These are phyloP conservation scores for Odobenus rosmarus DNA, from an alignment of 2,113 vertebrate genomes.

Conservation along the genomic window DNA sequence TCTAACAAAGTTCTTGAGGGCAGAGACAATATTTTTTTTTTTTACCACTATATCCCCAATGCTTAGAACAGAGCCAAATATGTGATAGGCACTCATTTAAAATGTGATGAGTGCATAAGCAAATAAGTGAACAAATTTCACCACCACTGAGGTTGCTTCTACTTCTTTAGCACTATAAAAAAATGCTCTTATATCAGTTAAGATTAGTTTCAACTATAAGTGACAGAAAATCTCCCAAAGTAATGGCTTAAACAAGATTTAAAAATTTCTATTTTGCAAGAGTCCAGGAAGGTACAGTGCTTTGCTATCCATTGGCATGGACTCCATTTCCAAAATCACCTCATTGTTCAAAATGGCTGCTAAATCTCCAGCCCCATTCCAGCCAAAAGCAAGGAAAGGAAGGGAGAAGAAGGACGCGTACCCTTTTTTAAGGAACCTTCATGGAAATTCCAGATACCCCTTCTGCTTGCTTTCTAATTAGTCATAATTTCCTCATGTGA, in stretches of 20 bases:
- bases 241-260: background rate
- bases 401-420: background rate
- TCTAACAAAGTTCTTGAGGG: constrained; percentile 32
- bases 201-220: background rate
- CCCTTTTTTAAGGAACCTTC: background rate
- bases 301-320: background rate
- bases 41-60: background rate
- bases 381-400: background rate
- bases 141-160: background rate
- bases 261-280: constrained; percentile 26
- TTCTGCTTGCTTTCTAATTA: background rate
- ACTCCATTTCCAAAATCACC: background rate
- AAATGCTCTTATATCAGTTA: background rate
- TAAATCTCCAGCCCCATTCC: background rate
- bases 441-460: background rate
- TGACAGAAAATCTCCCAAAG: background rate
- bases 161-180: background rate
- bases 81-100: background rate
- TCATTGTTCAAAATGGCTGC: background rate
- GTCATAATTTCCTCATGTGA: background rate
- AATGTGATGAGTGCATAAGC: background rate
- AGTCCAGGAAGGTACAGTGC: background rate
- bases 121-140: background rate
- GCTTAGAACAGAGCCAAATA: background rate
- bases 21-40: background rate